Evolutionary conservation across 2,113 vertebrate genomes (phyloP).

Genomic region (Amphilophus citrinellus): DNA sequence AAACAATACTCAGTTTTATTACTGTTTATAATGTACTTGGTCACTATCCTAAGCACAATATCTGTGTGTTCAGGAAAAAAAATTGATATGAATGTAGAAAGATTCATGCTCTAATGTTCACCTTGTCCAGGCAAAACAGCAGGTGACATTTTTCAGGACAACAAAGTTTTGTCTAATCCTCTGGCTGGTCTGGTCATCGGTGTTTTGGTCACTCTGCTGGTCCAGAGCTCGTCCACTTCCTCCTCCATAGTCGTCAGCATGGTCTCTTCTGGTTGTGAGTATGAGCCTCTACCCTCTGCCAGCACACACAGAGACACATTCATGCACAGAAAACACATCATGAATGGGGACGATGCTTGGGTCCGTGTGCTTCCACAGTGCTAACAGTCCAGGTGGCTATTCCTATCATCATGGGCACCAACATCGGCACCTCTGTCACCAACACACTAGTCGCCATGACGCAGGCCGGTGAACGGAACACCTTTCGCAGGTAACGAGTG

Average conservation of each 20-base stretch:
- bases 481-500: conserved; percentile 89
- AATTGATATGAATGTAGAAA: not conserved
- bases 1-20: not conserved
- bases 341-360: not conserved
- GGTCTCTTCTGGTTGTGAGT: conserved; percentile 95
- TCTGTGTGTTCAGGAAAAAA: not conserved
- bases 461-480: conserved; percentile 90
- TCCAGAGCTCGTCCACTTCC: conserved; percentile 97
- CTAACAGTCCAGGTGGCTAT: conserved; percentile 87
- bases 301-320: not conserved
- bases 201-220: conserved; percentile 92
- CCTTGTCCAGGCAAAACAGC: conserved; percentile 88
- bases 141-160: conserved; percentile 93
- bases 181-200: conserved; percentile 94
- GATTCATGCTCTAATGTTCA: not conserved
- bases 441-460: conserved; percentile 95
- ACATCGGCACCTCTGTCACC: conserved; percentile 96
- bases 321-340: not conserved
- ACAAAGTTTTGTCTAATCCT: conserved; percentile 89
- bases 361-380: conserved; percentile 80
- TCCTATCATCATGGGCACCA: conserved; percentile 97
- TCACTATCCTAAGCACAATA: not conserved
- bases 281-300: not conserved
- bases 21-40: not conserved
- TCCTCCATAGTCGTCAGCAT: conserved; percentile 97